Evolutionary conservation across 1,140 invertebrate species (phyloP), one percentile per base, ranked within the genome.

Genomic region (Anagrus nilaparvatae): DNA sequence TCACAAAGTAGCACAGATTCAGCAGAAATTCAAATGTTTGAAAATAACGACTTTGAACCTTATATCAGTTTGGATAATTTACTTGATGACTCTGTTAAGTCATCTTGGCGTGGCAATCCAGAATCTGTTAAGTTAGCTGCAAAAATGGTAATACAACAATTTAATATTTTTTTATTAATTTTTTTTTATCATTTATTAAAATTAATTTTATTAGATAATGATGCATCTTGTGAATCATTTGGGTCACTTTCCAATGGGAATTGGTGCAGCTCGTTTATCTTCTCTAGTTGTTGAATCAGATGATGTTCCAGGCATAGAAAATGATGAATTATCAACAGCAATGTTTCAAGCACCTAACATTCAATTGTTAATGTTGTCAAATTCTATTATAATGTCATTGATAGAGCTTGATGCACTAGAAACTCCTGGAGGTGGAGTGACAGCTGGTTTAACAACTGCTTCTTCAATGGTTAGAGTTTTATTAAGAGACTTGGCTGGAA

Each of bases 401-500:
- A 79, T 97, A n/a, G 90, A 97, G 61, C 64, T 96, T 33, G 88
- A 89, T n/a, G 78, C 86, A 6, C 59, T 92, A 28, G 83, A 90
- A 55, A 73, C 82, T 28, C 82, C 87, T 3, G 83, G 84, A 5
- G 87, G 85, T 18, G 85, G 84, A n/a, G 81, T 87, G 14, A 88
- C 87, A 1, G 81, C 82, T 4, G 82, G 76, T 49, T 62, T 76
- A 28, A 53, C 79, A 70, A 79, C 75, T 0, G 75, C 74, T 6
- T 70, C 70, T 17, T 77, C 73, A 20, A 69, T 77, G 37, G 88
- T 95, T 17, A 72, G 93, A 20, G 79, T 96, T 16, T 72, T 98
- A 9, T 66, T 97, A 33, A 72, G 94, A 21, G 92, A 96, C 67
- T 70, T 97, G n/a, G 83, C 86, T 33, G 93, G 94, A n/a, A 97